Percentiles rank a stretch among this genome's conserved stretches.
phyloP scores from a whole-genome alignment of 2,113 vertebrate species.

The Entosphenus tridentatus region DNA sequence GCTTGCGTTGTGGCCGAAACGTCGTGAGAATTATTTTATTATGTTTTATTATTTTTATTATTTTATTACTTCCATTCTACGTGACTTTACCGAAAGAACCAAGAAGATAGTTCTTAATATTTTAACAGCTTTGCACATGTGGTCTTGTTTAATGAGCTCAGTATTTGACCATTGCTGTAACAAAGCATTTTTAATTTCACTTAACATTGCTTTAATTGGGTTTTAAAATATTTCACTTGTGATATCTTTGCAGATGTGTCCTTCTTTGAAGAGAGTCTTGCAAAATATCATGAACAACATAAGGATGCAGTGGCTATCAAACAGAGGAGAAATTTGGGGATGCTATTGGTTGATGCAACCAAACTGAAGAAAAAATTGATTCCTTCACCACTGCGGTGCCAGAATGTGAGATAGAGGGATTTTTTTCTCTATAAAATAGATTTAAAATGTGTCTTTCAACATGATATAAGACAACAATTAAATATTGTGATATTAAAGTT shows the following conservation, averaged over 20 bases:
- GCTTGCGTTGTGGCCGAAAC: too few relatives aligned
- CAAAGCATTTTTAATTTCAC: too few relatives aligned
- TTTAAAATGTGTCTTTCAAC: slow-evolving; percentile 7
- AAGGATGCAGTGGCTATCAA: slow-evolving; percentile 26
- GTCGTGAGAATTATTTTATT: too few relatives aligned
- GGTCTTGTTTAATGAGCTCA: too few relatives aligned
- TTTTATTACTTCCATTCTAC: too few relatives aligned
- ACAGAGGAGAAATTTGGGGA: slow-evolving; percentile 28
- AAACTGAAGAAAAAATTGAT: slow-evolving; percentile 32
- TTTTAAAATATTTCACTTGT: slow-evolving; percentile 6
- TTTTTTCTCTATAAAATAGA: background rate
- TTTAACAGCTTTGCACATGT: too few relatives aligned
- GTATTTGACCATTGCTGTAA: too few relatives aligned
- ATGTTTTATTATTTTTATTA: too few relatives aligned
- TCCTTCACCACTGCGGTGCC: slow-evolving; percentile 31
- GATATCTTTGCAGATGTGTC: slow-evolving; percentile 20
- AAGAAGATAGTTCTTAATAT: too few relatives aligned
- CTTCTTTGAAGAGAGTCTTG: slow-evolving; percentile 34
- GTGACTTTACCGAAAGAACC: too few relatives aligned
- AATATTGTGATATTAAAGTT: too few relatives aligned
- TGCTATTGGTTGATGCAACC: slow-evolving; percentile 41
- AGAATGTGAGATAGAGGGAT: slow-evolving; percentile 27
- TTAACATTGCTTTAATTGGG: slow-evolving; percentile 2
- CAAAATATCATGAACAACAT: slow-evolving; percentile 34
- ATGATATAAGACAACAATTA: slow-evolving; percentile 6